Percentiles rank a stretch among this genome's conserved stretches.
phyloP scores from a whole-genome alignment of 2,888 invertebrate species.

The Acanthopleura granulata region DNA sequence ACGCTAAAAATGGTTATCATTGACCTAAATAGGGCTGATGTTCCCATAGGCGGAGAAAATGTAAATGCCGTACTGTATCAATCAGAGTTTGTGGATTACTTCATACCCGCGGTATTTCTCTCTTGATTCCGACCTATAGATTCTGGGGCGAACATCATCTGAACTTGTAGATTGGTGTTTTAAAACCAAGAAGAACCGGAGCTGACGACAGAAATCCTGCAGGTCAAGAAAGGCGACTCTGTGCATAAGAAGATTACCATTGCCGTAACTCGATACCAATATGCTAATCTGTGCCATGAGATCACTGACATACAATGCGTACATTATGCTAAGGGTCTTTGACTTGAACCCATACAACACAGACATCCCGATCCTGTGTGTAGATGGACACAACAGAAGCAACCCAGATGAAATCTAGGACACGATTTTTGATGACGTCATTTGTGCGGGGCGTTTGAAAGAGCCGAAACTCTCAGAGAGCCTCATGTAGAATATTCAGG shows the following conservation, averaged over 20 bases:
- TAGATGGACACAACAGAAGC: conserved; percentile 66
- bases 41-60: conserved; percentile 21
- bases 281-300: conserved; percentile 62
- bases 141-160: conserved; percentile 38
- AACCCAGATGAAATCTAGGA: conserved; percentile 59
- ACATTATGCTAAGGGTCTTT: conserved; percentile 48
- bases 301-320: conserved; percentile 62
- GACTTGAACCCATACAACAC: conserved; percentile 40
- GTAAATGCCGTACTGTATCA: conserved; percentile 22
- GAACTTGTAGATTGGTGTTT: conserved; percentile 31
- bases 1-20: conserved; percentile 17
- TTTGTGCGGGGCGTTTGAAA: conserved; percentile 44
- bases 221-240: neutral
- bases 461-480: conserved; percentile 39
- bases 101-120: conserved; percentile 41
- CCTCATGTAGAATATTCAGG: conserved; percentile 58
- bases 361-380: conserved; percentile 55
- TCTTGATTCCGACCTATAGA: conserved; percentile 28
- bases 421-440: conserved; percentile 55
- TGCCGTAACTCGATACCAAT: conserved; percentile 58
- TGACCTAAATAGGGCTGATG: conserved; percentile 13
- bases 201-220: neutral
- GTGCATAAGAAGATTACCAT: conserved; percentile 37
- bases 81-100: conserved; percentile 24
- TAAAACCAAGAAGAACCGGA: neutral